Evolutionary conservation across 2,113 vertebrate genomes (phyloP), one percentile per base, ranked within the genome.

Genomic region (Acrocephalus arundinaceus): DNA sequence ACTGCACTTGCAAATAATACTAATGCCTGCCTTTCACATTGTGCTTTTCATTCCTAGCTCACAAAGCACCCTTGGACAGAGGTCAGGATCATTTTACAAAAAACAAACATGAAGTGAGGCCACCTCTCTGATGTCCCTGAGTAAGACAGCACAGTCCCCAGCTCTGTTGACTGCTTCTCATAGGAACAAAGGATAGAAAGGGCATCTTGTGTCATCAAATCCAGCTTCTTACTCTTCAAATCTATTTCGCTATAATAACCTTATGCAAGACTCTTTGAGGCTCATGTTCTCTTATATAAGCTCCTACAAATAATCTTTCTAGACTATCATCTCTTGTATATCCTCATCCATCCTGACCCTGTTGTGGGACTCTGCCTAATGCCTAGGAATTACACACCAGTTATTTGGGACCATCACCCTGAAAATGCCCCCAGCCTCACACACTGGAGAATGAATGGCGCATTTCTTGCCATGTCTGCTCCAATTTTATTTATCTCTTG

Each of bases 201-300:
- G 91, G 89, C 85, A 91, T 93, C 87, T 49, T 61, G 81, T 87
- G 84, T 66, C 95, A 94, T 68, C 93, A 94, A 90, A 95, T 96
- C 62, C 74, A 93, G 93, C 52, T 85, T 85, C 93, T 95, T 73
- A 66, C 74, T 80, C 91, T 89, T 90, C 85, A 96, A 83, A 95
- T 85, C 71, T 79, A 55, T 93, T 91, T 80, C 86, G 63, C 78
- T 85, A 21, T 67, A 95, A 93, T 87, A 91, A 90, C 66, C 78
- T 89, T 87, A 66, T 67, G 68, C 58, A 85, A 78, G 73, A 89
- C 41, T 66, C 81, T 79, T 83, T 63, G 74, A 21, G 46, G 59
- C 4, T 2, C 59, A 51, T 55, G 85, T 80, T 90, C 52, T 71
- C 35, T 80, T 85, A 83, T 33, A 75, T 88, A 96, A 94, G 48